Percentiles rank a stretch among this genome's conserved stretches.
Conservation (phyloP, 2,797 vertebrate species). For the Ptychobarbus kaznakovi region DNA sequence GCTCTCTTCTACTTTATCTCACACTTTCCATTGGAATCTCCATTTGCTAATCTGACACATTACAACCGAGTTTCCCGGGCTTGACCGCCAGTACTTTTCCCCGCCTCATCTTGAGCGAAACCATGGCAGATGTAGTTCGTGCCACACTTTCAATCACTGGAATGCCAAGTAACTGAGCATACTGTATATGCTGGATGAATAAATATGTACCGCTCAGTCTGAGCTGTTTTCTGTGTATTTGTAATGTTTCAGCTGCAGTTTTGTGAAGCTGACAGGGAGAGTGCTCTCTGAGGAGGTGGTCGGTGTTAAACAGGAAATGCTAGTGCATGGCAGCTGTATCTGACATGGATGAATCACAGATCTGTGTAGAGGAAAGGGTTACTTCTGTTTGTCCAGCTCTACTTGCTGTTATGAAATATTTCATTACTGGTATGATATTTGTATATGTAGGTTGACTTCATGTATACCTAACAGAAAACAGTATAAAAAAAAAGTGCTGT, state of each 20-base stretch:
- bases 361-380: not conserved
- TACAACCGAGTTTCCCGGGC: slow-evolving; percentile 48
- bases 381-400: slow-evolving; percentile 25
- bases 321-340: slow-evolving; percentile 48
- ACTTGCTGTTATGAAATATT: slow-evolving; percentile 47
- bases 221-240: slow-evolving; percentile 48
- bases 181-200: slow-evolving; percentile 36
- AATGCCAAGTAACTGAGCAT: slow-evolving; percentile 9
- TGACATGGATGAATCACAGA: slow-evolving; percentile 41
- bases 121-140: slow-evolving; percentile 21
- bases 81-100: slow-evolving; percentile 29
- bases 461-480: slow-evolving; percentile 20
- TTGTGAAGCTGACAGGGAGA: slow-evolving; percentile 33
- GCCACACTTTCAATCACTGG: slow-evolving; percentile 30
- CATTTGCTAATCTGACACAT: slow-evolving; percentile 59
- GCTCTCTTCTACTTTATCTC: slow-evolving; percentile 42
- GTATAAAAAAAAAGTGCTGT: not conserved
- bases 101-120: not conserved
- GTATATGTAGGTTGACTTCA: slow-evolving; percentile 37
- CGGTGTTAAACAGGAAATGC: slow-evolving; percentile 58
- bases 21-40: slow-evolving; percentile 55
- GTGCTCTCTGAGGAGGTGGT: slow-evolving; percentile 6
- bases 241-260: slow-evolving; percentile 58
- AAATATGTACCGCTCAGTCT: slow-evolving; percentile 41
- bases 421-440: slow-evolving; percentile 36